Base-by-base conservation (phyloP, 2,113 vertebrate genomes). In the Xiphorhynchus elegans region DNA sequence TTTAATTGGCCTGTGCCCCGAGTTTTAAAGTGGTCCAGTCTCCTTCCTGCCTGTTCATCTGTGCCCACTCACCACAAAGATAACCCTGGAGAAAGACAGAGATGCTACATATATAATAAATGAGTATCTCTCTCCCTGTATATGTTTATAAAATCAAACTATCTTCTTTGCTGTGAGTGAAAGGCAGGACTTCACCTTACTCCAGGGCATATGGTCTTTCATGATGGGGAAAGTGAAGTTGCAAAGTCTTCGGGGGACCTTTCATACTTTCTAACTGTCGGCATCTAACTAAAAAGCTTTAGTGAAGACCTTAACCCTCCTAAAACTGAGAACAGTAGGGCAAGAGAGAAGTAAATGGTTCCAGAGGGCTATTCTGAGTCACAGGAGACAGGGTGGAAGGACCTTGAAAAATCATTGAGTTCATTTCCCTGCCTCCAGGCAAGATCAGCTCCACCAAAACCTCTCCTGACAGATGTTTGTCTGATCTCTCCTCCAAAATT, bases 381-480 rank as follows among this genome's bases (percentile, higher is more conserved):
- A 86, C 67, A 28, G 37, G 67, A 76, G 83, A n/a, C 33, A 73
- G 40, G 21, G n/a, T 79, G 17, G 63, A 69, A 80, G 58, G 72
- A 93, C 81, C 77, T 78, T 77, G 73, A 74, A 31, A 81, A 87
- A 84, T 49, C 18, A 9, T 1, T 39, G 77, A 87, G 73, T 28
- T 63, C 4, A 0, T 84, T 89, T 74, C 31, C 69, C 37, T 80
- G 46, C 31, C 81, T 89, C 31, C 60, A 90, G 84, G 82, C 90
- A 59, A 63, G 88, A 87, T 33, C 81, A 91, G 26, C 77, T 81
- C 3, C 0, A 66, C 73, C 44, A 18, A 77, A 93, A 79, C 81
- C 64, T 26, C 59, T 91, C 73, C 96, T 93, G 84, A 67, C 69
- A 74, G 74, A 69, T 58, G 37, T 84, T 95, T 44, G 13, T 44